phyloP scores from a whole-genome alignment of 2,888 invertebrate genomes.

The Pollenia amentaria region DNA sequence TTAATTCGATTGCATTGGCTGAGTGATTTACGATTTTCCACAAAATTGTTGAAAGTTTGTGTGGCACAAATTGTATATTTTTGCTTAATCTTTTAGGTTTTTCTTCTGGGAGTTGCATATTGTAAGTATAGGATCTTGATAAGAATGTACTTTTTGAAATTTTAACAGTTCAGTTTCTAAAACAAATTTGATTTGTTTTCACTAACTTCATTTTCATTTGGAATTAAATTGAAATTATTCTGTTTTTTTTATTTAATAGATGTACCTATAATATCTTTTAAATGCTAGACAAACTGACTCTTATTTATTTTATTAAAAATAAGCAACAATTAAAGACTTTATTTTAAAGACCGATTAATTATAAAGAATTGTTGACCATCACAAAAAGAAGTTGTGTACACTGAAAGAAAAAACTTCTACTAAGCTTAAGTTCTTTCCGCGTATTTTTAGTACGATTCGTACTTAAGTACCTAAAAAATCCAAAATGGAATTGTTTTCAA shows the following conservation, averaged over 20 bases:
- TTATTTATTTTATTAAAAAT: not conserved
- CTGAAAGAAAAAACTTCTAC: no score
- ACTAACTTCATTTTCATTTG: not conserved
- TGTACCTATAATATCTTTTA: not conserved
- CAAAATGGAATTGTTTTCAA: no score
- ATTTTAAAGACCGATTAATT: no score
- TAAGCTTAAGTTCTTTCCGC: no score
- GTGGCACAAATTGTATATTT: constrained; percentile 58
- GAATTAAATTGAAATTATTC: not conserved
- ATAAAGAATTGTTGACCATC: no score
- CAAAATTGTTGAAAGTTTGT: constrained; percentile 69
- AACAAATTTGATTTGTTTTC: constrained; percentile 38
- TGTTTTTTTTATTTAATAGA: not conserved
- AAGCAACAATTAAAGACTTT: not conserved
- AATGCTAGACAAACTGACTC: constrained; percentile 45
- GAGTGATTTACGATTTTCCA: constrained; percentile 72
- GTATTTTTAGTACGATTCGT: no score
- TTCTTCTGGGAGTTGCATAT: not conserved
- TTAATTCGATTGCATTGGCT: constrained; percentile 72
- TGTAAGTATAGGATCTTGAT: constrained; percentile 18
- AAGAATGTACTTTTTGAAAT: constrained; percentile 25
- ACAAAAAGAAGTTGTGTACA: no score
- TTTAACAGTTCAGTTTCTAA: constrained; percentile 43
- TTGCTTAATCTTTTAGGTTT: constrained; percentile 2
- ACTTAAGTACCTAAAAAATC: no score